Evolutionary conservation across 1,140 invertebrate genomes (phyloP).

Genomic region (Drosophila novamexicana): DNA sequence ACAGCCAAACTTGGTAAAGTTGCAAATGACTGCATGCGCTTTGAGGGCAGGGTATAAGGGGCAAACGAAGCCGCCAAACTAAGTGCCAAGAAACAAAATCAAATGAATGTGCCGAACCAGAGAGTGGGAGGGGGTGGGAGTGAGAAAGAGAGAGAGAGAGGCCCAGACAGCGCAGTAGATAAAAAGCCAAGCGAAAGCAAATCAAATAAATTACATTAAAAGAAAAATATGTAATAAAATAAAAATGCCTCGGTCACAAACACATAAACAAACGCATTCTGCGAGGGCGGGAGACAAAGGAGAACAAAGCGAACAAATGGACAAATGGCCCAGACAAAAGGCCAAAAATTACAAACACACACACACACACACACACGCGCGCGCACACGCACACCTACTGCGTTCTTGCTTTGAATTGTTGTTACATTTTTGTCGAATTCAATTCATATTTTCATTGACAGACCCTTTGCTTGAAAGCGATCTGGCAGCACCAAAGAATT

Average conservation of each 20-base stretch:
- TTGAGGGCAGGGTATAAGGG: conserved; percentile 15
- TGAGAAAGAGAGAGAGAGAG: background rate
- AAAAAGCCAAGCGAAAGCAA: conserved; percentile 50
- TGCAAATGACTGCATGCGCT: conserved; percentile 5
- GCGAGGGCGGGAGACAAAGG: background rate
- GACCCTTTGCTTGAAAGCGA: conserved; percentile 2
- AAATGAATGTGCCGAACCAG: conserved; percentile 54
- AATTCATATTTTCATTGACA: conserved; percentile 14
- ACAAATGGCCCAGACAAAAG: conserved; percentile 30
- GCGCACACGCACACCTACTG: background rate
- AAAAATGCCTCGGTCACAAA: conserved; percentile 48
- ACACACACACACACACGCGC: background rate
- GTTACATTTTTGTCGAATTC: conserved; percentile 2
- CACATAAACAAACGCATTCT: conserved; percentile 12
- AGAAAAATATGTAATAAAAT: conserved; percentile 72
- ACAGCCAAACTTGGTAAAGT: conserved; percentile 19
- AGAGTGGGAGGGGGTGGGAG: background rate
- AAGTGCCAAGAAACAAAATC: conserved; percentile 68
- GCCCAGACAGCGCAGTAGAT: conserved; percentile 19
- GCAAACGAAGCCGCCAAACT: conserved; percentile 30
- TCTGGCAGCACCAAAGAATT: conserved; percentile 12
- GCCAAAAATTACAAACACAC: conserved; percentile 11
- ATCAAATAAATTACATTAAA: conserved; percentile 74
- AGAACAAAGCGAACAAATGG: conserved; percentile 33
- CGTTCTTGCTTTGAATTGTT: conserved; percentile 4